A percentile compares a stretch with the other conserved stretches of the same genome.
phyloP scores from a whole-genome alignment of 2,888 invertebrate species.

The Papilio protenor region DNA sequence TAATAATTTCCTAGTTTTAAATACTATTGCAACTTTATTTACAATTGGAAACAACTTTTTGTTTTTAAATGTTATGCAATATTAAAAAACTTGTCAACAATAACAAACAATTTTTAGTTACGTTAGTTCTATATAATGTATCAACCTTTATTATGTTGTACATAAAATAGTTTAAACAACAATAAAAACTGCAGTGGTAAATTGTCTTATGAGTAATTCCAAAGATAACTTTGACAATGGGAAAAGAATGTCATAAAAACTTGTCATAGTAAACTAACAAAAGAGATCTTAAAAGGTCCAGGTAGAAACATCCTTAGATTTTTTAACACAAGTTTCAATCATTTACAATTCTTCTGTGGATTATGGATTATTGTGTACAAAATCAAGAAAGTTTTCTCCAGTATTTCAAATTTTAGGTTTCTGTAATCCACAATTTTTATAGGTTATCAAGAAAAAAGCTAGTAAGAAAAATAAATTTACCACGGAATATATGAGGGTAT shows the following conservation, averaged over 20 bases:
- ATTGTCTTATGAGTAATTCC: not conserved
- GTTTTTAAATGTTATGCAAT: not conserved
- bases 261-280: constrained; percentile 5
- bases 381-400: not conserved
- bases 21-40: not conserved
- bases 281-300: not conserved
- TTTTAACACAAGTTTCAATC: not conserved
- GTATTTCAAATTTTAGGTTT: not conserved
- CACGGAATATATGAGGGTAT: not conserved
- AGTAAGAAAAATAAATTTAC: not conserved
- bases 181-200: not conserved
- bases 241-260: constrained; percentile 1
- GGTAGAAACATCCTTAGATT: not conserved
- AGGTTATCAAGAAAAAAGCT: too few species aligned
- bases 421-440: too few species aligned
- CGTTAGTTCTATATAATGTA: not conserved
- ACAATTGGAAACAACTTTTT: not conserved
- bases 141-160: not conserved
- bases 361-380: not conserved
- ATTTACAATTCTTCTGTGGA: not conserved
- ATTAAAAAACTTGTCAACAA: not conserved
- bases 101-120: not conserved
- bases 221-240: not conserved
- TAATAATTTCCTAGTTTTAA: constrained; percentile 19
- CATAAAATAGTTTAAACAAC: not conserved